These are phyloP conservation scores for Bubo blakistoni DNA, from an alignment of 2,113 vertebrate species.

Conservation along the genomic window DNA sequence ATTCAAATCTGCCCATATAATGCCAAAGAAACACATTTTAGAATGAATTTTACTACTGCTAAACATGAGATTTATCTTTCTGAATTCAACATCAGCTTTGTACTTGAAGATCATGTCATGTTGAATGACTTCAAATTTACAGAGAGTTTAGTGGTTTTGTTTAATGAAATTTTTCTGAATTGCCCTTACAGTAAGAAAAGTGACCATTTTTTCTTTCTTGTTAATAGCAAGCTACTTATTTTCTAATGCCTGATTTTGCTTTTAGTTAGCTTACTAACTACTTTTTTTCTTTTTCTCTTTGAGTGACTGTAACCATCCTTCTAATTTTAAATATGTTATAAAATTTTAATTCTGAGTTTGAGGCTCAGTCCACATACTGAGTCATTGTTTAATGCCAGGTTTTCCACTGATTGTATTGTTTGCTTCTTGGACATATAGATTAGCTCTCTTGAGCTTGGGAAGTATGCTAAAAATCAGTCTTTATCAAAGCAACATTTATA, in stretches of 20 bases:
- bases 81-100: not conserved
- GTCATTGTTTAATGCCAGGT: not conserved
- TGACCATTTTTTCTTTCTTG: not conserved
- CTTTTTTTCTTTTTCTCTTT: not conserved
- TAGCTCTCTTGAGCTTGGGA: not conserved
- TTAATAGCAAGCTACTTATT: not conserved
- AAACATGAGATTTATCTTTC: not conserved
- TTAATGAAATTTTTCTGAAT: not conserved
- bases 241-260: not conserved
- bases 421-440: not conserved
- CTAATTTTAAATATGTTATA: not conserved
- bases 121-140: not conserved
- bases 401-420: not conserved
- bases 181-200: not conserved
- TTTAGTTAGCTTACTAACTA: not conserved
- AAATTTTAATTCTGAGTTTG: not conserved
- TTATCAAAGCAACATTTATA: not conserved
- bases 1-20: not conserved
- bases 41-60: not conserved
- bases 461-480: not conserved
- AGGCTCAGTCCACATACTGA: not conserved
- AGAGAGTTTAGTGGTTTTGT: not conserved
- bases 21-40: not conserved
- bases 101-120: not conserved
- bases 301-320: not conserved